Percentiles rank a stretch among this genome's conserved stretches.
These are phyloP conservation scores for Macquaria ambigua DNA, from an alignment of 2,113 vertebrate species.

Conservation along the genomic window DNA sequence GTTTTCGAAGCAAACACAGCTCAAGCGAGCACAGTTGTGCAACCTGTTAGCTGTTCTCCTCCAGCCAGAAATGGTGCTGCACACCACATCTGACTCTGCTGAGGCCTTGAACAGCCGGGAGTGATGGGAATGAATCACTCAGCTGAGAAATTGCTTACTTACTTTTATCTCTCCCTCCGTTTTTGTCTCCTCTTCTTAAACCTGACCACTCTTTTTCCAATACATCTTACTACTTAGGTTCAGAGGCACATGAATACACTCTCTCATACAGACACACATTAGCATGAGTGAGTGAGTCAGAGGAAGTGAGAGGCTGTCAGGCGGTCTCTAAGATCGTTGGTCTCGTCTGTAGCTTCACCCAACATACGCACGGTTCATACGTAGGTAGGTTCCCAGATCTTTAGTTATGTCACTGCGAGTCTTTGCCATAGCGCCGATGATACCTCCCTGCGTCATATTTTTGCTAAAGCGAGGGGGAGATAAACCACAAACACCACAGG, in stretches of 20 bases:
- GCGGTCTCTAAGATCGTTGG: conserved; percentile 31
- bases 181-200: conserved; percentile 5
- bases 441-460: conserved; percentile 37
- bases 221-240: neutral
- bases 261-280: neutral
- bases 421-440: neutral
- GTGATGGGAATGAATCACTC: conserved; percentile 39
- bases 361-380: conserved; percentile 36
- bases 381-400: conserved; percentile 47
- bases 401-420: conserved; percentile 41
- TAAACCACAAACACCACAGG: neutral
- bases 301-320: conserved; percentile 69
- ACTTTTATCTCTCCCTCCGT: neutral
- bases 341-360: conserved; percentile 17
- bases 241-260: conserved; percentile 19
- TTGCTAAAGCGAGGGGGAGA: neutral
- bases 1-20: conserved; percentile 11
- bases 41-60: conserved; percentile 31
- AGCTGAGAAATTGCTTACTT: neutral
- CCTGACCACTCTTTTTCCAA: neutral
- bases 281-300: conserved; percentile 62
- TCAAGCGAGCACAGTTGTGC: conserved; percentile 6
- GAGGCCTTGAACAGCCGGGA: neutral
- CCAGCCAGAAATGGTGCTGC: conserved; percentile 29
- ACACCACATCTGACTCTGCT: conserved; percentile 24